Conservation (phyloP, 2,797 vertebrate species). For the Coccyzus lansbergi region DNA sequence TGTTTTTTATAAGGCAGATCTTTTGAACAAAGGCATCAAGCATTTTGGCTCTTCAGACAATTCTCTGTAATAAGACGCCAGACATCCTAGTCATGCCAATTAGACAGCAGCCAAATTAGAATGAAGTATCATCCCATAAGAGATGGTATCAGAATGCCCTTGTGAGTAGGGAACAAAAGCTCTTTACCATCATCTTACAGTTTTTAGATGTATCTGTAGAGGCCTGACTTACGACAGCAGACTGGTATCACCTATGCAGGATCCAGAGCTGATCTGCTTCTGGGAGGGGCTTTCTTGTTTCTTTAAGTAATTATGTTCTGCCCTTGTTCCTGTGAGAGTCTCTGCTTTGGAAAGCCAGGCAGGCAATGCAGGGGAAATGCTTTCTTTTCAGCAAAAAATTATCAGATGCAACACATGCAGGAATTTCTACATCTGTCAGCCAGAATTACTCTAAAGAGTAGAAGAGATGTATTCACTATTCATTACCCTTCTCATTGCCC, state of each 20-base stretch:
- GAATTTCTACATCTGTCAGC: neutral
- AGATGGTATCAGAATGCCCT: neutral
- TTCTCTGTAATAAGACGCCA: neutral
- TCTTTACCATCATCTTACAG: neutral
- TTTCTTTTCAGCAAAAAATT: neutral
- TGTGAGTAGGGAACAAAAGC: neutral
- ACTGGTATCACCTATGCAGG: neutral
- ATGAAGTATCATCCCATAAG: neutral
- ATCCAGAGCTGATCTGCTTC: neutral
- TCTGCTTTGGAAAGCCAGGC: neutral
- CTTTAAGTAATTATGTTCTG: neutral
- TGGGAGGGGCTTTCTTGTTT: neutral
- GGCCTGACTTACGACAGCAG: neutral
- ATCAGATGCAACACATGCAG: neutral
- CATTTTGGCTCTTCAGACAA: neutral
- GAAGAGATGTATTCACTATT: neutral
- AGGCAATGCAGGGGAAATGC: neutral
- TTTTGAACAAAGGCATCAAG: neutral
- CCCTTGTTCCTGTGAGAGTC: neutral
- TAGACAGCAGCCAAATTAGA: conserved; percentile 4
- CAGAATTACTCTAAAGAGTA: neutral
- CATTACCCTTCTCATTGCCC: neutral
- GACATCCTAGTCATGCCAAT: neutral
- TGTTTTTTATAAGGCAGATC: neutral
- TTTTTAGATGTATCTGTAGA: neutral